Percentiles rank a stretch among this genome's conserved stretches.
Evolutionary conservation across 2,888 invertebrate genomes (phyloP).

Genomic region (Drosophila cracens): DNA sequence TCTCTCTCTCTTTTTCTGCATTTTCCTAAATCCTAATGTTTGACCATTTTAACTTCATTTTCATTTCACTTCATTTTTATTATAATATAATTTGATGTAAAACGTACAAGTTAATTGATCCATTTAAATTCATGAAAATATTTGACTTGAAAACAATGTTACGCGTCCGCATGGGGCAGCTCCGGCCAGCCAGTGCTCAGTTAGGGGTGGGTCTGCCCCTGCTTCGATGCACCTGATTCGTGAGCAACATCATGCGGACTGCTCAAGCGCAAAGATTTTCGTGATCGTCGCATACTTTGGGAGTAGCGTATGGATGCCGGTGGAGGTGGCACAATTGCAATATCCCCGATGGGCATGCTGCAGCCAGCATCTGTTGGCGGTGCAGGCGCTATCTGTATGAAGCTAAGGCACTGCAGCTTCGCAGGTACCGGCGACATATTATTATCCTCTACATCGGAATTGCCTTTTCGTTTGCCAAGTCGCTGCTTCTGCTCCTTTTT

Average conservation of each 20-base stretch:
- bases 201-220: no score
- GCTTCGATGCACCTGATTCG: not conserved
- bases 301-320: constrained; percentile 18
- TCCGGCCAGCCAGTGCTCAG: no score
- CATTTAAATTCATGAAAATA: not conserved
- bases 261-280: not conserved
- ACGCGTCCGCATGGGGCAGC: no score
- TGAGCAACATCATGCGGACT: not conserved
- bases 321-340: constrained; percentile 49
- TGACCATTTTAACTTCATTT: not conserved
- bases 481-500: not conserved
- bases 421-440: not conserved
- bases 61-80: not conserved
- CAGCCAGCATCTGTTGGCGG: constrained; percentile 32
- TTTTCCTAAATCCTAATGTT: not conserved
- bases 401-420: not conserved
- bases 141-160: not conserved
- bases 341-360: constrained; percentile 4
- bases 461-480: constrained; percentile 30
- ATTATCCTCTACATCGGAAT: constrained; percentile 40
- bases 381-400: constrained; percentile 12
- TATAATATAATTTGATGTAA: not conserved
- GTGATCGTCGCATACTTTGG: constrained; percentile 1
- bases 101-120: not conserved
- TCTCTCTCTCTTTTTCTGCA: not conserved